Evolutionary conservation across 2,888 invertebrate genomes (phyloP).

Genomic region (Callimorpha dominula): DNA sequence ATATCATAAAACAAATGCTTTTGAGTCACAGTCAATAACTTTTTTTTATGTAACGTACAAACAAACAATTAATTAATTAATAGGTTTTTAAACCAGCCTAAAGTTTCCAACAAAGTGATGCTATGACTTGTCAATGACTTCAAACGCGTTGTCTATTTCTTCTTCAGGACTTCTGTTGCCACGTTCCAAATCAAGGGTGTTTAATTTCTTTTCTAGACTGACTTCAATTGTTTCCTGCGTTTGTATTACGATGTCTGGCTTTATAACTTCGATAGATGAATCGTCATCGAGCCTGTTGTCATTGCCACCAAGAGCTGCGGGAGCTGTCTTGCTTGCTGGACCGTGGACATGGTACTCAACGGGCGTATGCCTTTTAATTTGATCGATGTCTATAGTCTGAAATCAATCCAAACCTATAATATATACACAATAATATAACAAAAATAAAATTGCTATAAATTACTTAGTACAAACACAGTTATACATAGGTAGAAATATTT

Average conservation of each 20-base stretch:
- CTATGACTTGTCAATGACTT: slow-evolving; percentile 76
- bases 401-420: neutral
- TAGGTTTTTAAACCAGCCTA: neutral
- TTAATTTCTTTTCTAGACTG: slow-evolving; percentile 33
- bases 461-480: too few relatives aligned
- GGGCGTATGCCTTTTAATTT: slow-evolving; percentile 64
- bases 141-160: slow-evolving; percentile 81
- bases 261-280: slow-evolving; percentile 8
- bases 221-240: slow-evolving; percentile 21
- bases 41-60: neutral
- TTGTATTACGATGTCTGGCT: slow-evolving; percentile 17
- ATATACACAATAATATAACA: too few relatives aligned
- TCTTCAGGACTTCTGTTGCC: slow-evolving; percentile 71
- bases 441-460: too few relatives aligned
- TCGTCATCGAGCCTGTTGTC: slow-evolving; percentile 30
- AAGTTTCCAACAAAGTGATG: slow-evolving; percentile 2
- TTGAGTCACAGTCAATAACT: neutral
- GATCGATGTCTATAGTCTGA: slow-evolving; percentile 59
- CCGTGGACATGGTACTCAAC: slow-evolving; percentile 72
- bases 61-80: neutral
- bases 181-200: slow-evolving; percentile 24
- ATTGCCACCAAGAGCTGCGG: slow-evolving; percentile 32
- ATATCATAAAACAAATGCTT: neutral
- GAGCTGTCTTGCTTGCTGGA: slow-evolving; percentile 36
- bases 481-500: too few relatives aligned